Conservation (phyloP, 2,888 invertebrate species). For the Rhamnusium bicolor region DNA sequence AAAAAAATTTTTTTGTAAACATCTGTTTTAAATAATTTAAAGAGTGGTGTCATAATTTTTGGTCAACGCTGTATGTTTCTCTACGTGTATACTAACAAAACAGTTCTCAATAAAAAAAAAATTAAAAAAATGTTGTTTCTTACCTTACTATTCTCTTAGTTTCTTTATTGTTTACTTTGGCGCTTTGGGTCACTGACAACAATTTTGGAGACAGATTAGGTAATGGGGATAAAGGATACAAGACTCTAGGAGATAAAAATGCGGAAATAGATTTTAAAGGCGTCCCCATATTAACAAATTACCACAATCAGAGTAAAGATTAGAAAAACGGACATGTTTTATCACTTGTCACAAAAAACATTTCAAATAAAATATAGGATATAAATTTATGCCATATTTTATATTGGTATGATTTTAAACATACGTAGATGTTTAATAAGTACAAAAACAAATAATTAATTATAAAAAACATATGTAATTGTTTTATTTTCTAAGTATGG, state of each 20-base stretch:
- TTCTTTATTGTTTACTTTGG: conserved; percentile 16
- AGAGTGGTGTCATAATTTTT: too few relatives aligned
- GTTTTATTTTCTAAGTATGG: too few relatives aligned
- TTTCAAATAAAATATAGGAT: background rate
- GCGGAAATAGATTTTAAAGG: conserved; percentile 47
- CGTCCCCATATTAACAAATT: conserved; percentile 43
- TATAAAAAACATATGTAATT: too few relatives aligned
- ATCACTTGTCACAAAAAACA: background rate
- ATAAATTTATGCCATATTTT: too few relatives aligned
- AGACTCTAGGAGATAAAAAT: conserved; percentile 45
- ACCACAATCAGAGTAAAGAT: background rate
- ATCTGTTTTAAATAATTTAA: too few relatives aligned
- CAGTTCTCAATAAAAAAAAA: too few relatives aligned
- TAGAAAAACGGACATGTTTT: background rate
- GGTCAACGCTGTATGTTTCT: too few relatives aligned
- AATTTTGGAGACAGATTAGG: conserved; percentile 28
- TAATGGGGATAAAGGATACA: conserved; percentile 45
- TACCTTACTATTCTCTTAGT: conserved; percentile 10
- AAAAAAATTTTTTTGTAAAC: too few relatives aligned
- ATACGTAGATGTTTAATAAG: too few relatives aligned
- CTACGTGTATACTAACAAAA: too few relatives aligned
- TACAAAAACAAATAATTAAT: too few relatives aligned
- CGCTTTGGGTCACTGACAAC: conserved; percentile 32
- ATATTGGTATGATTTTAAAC: too few relatives aligned
- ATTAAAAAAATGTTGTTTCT: background rate